Percentiles rank a stretch among this genome's conserved stretches.
Evolutionary conservation across 2,113 vertebrate genomes (phyloP).

Genomic region (Isichthys henryi): DNA sequence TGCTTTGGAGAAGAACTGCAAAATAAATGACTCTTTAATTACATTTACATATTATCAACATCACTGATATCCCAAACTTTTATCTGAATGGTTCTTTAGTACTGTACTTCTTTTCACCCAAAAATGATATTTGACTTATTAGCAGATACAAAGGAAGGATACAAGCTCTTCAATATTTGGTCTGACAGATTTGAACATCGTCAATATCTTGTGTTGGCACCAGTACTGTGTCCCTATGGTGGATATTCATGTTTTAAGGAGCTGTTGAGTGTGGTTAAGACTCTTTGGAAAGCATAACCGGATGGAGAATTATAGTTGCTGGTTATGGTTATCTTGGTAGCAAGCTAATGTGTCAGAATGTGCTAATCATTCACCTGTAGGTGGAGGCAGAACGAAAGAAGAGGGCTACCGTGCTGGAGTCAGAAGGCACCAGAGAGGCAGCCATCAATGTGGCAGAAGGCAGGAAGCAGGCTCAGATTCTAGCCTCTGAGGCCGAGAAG

Average conservation of each 20-base stretch:
- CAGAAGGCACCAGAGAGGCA: conserved; percentile 81
- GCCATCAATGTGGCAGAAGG: conserved; percentile 92
- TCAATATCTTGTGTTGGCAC: not conserved
- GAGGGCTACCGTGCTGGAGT: conserved; percentile 86
- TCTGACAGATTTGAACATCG: not conserved
- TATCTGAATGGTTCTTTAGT: not conserved
- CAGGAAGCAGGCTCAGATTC: conserved; percentile 85
- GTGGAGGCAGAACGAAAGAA: conserved; percentile 91
- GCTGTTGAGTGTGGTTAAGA: not conserved
- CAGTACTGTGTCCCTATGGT: not conserved
- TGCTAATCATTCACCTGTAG: conserved; percentile 46
- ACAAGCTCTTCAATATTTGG: not conserved
- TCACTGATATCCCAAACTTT: not conserved
- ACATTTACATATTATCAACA: not conserved
- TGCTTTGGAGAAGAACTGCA: no score
- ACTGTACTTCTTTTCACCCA: not conserved
- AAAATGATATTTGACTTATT: not conserved
- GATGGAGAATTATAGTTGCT: not conserved
- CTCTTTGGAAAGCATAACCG: not conserved
- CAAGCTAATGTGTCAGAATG: not conserved
- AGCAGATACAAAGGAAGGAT: not conserved
- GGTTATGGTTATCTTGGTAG: not conserved
- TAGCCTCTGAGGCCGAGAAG: conserved; percentile 85
- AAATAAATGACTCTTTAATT: not conserved
- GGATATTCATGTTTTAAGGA: not conserved